A percentile compares a stretch with the other conserved stretches of the same genome.
phyloP scores from a whole-genome alignment of 2,888 invertebrate species.

The Amiota mariae region DNA sequence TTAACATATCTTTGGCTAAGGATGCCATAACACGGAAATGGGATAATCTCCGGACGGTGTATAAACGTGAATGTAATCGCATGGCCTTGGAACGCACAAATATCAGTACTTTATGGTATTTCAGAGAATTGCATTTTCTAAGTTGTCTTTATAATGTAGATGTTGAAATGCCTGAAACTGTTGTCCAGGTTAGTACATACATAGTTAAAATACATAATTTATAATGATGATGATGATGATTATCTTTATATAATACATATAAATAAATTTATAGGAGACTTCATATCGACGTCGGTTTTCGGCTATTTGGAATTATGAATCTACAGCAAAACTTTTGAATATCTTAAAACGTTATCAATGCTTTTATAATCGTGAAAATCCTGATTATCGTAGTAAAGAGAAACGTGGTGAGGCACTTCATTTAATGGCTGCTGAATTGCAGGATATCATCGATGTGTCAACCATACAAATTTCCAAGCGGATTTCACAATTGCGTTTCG shows the following conservation, averaged over 20 bases:
- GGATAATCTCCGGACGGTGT: constrained; percentile 69
- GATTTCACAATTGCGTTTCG: constrained; percentile 67
- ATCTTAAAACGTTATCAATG: constrained; percentile 66
- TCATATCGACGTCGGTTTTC: constrained; percentile 68
- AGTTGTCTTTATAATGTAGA: constrained; percentile 68
- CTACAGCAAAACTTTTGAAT: constrained; percentile 62
- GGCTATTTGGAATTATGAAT: constrained; percentile 69
- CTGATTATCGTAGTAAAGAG: constrained; percentile 69
- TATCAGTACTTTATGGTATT: constrained; percentile 69
- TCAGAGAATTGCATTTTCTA: constrained; percentile 66
- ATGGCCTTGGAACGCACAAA: constrained; percentile 69
- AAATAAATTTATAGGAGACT: constrained; percentile 56
- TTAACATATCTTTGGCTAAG: constrained; percentile 64
- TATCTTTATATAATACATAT: not conserved
- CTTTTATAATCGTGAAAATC: constrained; percentile 67
- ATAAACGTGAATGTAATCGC: constrained; percentile 70
- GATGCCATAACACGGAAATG: constrained; percentile 69
- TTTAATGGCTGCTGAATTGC: constrained; percentile 64
- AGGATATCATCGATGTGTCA: constrained; percentile 64
- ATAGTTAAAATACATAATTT: not conserved
- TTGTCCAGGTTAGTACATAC: constrained; percentile 38
- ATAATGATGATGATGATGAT: too few relatives aligned
- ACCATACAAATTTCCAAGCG: constrained; percentile 70
- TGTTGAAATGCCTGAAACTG: constrained; percentile 63
- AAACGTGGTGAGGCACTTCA: constrained; percentile 68